Evolutionary conservation across 2,113 vertebrate species (phyloP), one percentile per base, ranked within the genome.

Genomic region (Cranoglanis bouderius): DNA sequence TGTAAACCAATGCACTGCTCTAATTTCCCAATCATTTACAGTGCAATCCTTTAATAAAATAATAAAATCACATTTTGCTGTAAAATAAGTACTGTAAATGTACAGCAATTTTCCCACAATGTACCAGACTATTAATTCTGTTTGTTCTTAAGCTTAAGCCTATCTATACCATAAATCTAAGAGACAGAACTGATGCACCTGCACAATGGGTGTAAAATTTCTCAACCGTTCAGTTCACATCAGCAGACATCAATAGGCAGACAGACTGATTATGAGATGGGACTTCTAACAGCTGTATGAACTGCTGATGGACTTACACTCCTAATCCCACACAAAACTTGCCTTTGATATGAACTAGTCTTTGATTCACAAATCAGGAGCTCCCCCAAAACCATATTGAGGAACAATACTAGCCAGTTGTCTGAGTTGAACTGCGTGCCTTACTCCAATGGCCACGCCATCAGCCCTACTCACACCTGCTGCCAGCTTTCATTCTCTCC

Each of bases 401-500:
- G 82, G 82, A 86, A 86, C 65, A 80, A 29, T n/a, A 67, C 65
- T 46, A 65, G 32, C 65, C 72, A 70, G 59, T 89, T 88, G 88
- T 91, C 88, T 85, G 21, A 43, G 77, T 86, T 90, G 92, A 89
- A 88, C 87, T 90, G 88, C 86, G 85, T 87, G 90, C 57, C 75
- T 83, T 51, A 49, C 8, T 88, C 89, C 90, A 84, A 91, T 93
- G 92, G 91, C 91, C 65, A 90, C 77, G 72, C 80, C 92, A 91
- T 91, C 93, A 89, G 53, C n/a, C 9, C 89, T 85, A 72, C 90
- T 90, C 87, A 92, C 92, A 91, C 84, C 92, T 85, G 12, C 74
- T 85, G 75, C 91, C 70, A 55, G 91, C 89, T 92, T 93, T 94
- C 92, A 93, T 93, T 93, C 83, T 91, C 84, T 83, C 26, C 88